These are phyloP conservation scores for Drosophila quinaria DNA, from an alignment of 2,888 invertebrate genomes.

Conservation along the genomic window DNA sequence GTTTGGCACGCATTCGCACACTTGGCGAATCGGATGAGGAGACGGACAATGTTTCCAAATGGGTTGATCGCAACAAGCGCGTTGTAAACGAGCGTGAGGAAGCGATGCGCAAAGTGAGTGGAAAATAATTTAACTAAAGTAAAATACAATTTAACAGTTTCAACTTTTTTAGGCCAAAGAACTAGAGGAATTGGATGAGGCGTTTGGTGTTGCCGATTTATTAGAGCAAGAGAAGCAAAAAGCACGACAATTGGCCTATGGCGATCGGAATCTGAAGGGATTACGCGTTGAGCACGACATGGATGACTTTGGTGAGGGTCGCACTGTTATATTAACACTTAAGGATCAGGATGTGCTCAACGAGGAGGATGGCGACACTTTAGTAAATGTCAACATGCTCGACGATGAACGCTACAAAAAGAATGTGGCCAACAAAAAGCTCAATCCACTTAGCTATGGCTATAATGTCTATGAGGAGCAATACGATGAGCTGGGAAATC, in stretches of 20 bases:
- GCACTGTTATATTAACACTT: constrained; percentile 94
- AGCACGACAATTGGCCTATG: constrained; percentile 88
- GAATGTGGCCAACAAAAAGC: constrained; percentile 93
- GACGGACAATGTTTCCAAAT: constrained; percentile 90
- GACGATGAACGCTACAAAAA: constrained; percentile 94
- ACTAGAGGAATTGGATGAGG: constrained; percentile 97
- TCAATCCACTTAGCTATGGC: constrained; percentile 93
- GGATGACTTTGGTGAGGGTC: constrained; percentile 90
- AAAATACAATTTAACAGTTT: not conserved
- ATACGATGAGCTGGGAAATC: constrained; percentile 89
- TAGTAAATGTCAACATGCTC: constrained; percentile 96
- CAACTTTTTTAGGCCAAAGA: constrained; percentile 91
- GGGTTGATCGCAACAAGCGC: constrained; percentile 94
- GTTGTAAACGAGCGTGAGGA: constrained; percentile 92
- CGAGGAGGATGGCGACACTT: constrained; percentile 94
- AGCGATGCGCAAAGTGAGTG: constrained; percentile 89
- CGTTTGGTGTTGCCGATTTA: constrained; percentile 95
- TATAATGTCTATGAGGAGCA: constrained; percentile 93
- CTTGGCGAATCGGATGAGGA: constrained; percentile 92
- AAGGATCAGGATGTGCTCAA: constrained; percentile 97
- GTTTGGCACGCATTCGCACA: constrained; percentile 90
- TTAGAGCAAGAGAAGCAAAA: constrained; percentile 92
- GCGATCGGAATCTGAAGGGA: constrained; percentile 91
- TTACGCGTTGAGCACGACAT: constrained; percentile 94
- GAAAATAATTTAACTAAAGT: not conserved